Evolutionary conservation across 2,797 vertebrate species (phyloP), one percentile per base, ranked within the genome.

Genomic region (Takifugu ocellatus): DNA sequence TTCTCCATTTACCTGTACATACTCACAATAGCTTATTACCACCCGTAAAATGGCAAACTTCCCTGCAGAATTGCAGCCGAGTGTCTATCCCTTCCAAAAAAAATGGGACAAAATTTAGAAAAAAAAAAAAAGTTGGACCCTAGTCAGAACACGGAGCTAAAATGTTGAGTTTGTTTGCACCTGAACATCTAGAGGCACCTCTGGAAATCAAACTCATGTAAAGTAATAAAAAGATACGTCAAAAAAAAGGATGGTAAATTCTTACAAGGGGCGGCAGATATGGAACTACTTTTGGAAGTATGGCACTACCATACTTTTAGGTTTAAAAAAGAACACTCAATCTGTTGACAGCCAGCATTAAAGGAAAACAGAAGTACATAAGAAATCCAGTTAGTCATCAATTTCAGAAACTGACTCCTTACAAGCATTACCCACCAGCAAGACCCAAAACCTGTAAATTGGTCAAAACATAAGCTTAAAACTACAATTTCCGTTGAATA

Each of bases 21-120:
- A 74, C 69, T 74, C 67, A 72, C 65, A 69, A 86, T 70, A 88
- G 81, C 70, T 66, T 59, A 74, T 69, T 70, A 77, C 75, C 68
- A 75, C 68, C 63, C 71, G 66, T 72, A 84, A 76, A 56, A 74
- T 71, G 68, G 57, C 59, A 59, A 57, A 61, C 82, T 83, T 87
- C 87, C 87, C 85, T 88, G 89, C 88, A 91, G 86, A 89, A 89
- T 68, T 78, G 72, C 81, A 77, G 75, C 70, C 54, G 74, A 84
- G 87, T 84, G 85, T 61, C 56, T 73, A 83, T 73, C 66, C 51
- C 56, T 58, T 63, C 46, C 68, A 82, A 82, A 80, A 59, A 52
- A 48, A 63, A 54, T 16, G 12, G 6, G 6, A 51, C 42, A 50
- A 10, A 47, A 5, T 14, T 7, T 55, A n/a, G n/a, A n/a, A 21